These are phyloP conservation scores for Porphyrio hochstetteri DNA, from an alignment of 2,113 vertebrate species.

Conservation along the genomic window DNA sequence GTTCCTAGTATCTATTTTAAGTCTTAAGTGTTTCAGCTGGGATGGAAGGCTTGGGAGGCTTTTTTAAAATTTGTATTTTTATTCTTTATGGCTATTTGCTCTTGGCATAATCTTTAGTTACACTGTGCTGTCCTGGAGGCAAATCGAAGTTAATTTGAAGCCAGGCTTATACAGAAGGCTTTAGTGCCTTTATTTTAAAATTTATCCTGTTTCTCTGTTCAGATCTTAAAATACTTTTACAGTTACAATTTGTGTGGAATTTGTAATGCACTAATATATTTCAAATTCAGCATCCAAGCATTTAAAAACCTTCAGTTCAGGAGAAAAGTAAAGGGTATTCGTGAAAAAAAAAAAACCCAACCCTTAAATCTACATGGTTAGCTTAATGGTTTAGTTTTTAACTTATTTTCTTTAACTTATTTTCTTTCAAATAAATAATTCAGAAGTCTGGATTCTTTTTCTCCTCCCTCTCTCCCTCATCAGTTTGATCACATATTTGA, in stretches of 20 bases:
- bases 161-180: not conserved
- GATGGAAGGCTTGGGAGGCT: not conserved
- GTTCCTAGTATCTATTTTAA: not conserved
- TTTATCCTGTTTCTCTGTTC: not conserved
- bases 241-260: not conserved
- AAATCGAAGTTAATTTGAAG: not conserved
- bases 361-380: too few relatives aligned
- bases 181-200: not conserved
- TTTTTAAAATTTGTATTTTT: not conserved
- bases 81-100: not conserved
- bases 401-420: accelerated
- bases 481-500: not conserved
- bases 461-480: not conserved
- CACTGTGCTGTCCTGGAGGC: not conserved
- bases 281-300: not conserved
- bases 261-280: not conserved
- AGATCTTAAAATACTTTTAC: not conserved
- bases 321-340: not conserved
- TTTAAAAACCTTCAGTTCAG: not conserved
- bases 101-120: not conserved
- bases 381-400: not conserved
- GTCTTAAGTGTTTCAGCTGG: not conserved
- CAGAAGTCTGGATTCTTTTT: not conserved
- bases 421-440: not conserved
- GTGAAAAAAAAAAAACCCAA: not conserved